Conservation (phyloP, 2,113 vertebrate species). For the Dipodomys stephensi region DNA sequence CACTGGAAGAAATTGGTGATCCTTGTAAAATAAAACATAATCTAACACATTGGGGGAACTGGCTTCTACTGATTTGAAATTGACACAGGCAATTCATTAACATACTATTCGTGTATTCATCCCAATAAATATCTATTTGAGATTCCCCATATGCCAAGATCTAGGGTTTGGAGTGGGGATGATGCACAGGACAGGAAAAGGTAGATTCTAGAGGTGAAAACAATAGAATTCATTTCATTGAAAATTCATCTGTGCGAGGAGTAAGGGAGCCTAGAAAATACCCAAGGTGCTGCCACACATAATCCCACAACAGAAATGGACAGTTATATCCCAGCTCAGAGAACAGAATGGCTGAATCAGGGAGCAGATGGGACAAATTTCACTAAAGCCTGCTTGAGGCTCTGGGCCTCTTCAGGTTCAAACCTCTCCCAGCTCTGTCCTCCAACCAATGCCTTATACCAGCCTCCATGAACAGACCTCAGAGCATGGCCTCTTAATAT, state of each 20-base stretch:
- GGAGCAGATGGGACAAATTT: background rate
- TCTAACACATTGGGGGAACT: background rate
- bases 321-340: background rate
- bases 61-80: background rate
- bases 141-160: background rate
- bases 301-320: too few species aligned
- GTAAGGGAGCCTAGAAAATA: background rate
- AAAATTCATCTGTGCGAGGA: background rate
- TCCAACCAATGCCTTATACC: background rate
- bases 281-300: too few species aligned
- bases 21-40: background rate
- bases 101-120: background rate
- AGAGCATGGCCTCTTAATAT: too few species aligned
- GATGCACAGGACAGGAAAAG: background rate
- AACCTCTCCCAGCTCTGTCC: rapidly evolving
- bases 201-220: background rate
- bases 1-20: background rate
- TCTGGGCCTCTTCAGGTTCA: background rate
- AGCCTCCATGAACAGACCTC: too few species aligned
- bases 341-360: background rate
- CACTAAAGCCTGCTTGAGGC: background rate
- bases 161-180: background rate
- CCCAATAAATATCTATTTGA: background rate
- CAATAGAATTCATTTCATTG: background rate
- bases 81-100: background rate